Conservation (phyloP, 2,888 invertebrate genomes). For the Caenorhabditis parvicauda region DNA sequence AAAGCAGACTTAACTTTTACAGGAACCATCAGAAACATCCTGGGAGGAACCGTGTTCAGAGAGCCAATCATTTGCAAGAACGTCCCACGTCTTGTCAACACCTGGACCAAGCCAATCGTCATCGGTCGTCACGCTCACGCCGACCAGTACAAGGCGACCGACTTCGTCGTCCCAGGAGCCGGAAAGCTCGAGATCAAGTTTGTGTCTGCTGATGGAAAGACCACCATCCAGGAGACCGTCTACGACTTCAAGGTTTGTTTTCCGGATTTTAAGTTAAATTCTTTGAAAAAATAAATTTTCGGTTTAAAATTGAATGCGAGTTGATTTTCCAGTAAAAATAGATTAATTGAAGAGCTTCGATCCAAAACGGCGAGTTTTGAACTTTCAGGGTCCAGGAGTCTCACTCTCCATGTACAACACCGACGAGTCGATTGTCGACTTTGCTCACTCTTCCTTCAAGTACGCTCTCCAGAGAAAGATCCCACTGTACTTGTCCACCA, state of each 20-base stretch:
- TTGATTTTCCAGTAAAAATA: too few relatives aligned
- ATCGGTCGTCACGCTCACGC: slow-evolving; percentile 89
- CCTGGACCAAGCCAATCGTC: slow-evolving; percentile 93
- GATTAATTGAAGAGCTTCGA: too few relatives aligned
- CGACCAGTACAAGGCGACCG: slow-evolving; percentile 89
- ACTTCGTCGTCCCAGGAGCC: slow-evolving; percentile 87
- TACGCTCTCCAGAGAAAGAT: slow-evolving; percentile 80
- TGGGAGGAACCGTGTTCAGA: slow-evolving; percentile 69
- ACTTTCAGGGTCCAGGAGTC: slow-evolving; percentile 70
- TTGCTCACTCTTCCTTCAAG: slow-evolving; percentile 91
- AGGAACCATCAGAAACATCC: slow-evolving; percentile 69
- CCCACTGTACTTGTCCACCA: slow-evolving; percentile 75
- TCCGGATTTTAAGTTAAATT: not conserved
- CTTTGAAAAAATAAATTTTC: not conserved
- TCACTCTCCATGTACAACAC: slow-evolving; percentile 93
- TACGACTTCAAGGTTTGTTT: slow-evolving; percentile 21
- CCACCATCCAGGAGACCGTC: slow-evolving; percentile 50
- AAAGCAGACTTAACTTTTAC: too few relatives aligned
- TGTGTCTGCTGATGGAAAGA: slow-evolving; percentile 64
- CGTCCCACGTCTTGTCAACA: slow-evolving; percentile 88
- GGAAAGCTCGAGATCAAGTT: slow-evolving; percentile 84
- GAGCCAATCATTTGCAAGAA: slow-evolving; percentile 70
- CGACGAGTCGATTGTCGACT: slow-evolving; percentile 78
- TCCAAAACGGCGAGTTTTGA: slow-evolving; percentile 3
- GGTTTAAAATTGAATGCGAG: too few relatives aligned